These are phyloP conservation scores for Lucifuga dentata DNA, from an alignment of 2,113 vertebrate species.

Conservation along the genomic window DNA sequence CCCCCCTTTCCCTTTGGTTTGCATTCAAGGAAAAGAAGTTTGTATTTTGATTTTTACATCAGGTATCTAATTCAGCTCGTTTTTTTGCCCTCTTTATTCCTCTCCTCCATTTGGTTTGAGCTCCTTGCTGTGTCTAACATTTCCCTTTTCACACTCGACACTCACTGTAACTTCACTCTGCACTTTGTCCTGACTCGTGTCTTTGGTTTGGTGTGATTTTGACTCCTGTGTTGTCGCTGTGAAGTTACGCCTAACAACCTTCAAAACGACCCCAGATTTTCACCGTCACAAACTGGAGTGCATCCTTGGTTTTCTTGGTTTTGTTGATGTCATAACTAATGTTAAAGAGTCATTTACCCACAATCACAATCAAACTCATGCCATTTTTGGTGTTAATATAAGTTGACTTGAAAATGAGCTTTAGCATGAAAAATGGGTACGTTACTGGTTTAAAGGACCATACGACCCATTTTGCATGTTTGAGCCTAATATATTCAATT, in stretches of 20 bases:
- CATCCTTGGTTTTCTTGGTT: not conserved
- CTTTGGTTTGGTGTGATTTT: conserved; percentile 60
- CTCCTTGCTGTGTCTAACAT: conserved; percentile 71
- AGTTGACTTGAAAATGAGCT: too few relatives aligned
- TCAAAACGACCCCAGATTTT: conserved; percentile 29
- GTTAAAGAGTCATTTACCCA: not conserved
- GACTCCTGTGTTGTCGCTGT: conserved; percentile 72
- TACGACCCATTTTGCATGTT: too few relatives aligned
- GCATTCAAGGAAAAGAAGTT: conserved; percentile 93
- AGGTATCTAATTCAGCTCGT: conserved; percentile 85
- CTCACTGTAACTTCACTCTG: conserved; percentile 63
- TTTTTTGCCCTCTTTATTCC: conserved; percentile 28
- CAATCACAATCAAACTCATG: not conserved
- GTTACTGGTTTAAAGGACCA: too few relatives aligned
- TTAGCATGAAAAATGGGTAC: too few relatives aligned
- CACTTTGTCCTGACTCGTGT: conserved; percentile 63
- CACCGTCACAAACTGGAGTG: not conserved
- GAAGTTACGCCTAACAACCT: conserved; percentile 76
- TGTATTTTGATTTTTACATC: conserved; percentile 97
- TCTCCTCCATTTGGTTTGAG: conserved; percentile 56
- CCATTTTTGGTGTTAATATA: too few relatives aligned
- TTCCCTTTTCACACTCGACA: conserved; percentile 56
- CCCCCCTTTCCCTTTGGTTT: conserved; percentile 84
- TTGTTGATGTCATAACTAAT: not conserved
- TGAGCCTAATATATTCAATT: too few relatives aligned